These are phyloP conservation scores for Eretmocerus hayati DNA, from an alignment of 2,888 invertebrate species.

Conservation along the genomic window DNA sequence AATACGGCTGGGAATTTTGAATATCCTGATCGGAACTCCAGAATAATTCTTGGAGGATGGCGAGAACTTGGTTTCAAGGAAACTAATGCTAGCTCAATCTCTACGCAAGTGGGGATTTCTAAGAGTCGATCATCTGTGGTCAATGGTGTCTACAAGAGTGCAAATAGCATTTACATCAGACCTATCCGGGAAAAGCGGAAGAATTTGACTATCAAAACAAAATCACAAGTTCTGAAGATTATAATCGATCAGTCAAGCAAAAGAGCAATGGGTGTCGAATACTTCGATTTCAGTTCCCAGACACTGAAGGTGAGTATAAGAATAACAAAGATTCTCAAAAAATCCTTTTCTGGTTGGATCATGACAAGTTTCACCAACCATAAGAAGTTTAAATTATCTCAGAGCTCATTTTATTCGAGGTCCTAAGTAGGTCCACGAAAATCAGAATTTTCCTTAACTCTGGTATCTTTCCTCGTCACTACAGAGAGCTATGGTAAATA, in stretches of 20 bases:
- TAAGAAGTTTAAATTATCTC: too few relatives aligned
- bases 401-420: too few relatives aligned
- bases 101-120: conserved; percentile 10
- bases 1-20: too few relatives aligned
- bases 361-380: too few relatives aligned
- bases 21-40: too few relatives aligned
- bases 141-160: conserved; percentile 9
- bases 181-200: conserved; percentile 23
- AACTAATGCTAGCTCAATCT: conserved; percentile 6
- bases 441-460: too few relatives aligned
- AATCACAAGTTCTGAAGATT: conserved; percentile 46
- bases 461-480: too few relatives aligned
- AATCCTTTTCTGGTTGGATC: too few relatives aligned
- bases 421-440: too few relatives aligned
- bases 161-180: conserved; percentile 12
- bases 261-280: conserved; percentile 43
- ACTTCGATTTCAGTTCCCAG: too few relatives aligned
- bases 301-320: conserved; percentile 33
- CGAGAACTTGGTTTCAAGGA: conserved; percentile 8
- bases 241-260: conserved; percentile 47
- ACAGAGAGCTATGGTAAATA: conserved; percentile 36
- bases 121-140: conserved; percentile 1
- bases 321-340: background rate
- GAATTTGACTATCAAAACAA: conserved; percentile 9
- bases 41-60: conserved; percentile 1